These are phyloP conservation scores for Sycophaga agraensis DNA, from an alignment of 1,140 invertebrate species.

Conservation along the genomic window DNA sequence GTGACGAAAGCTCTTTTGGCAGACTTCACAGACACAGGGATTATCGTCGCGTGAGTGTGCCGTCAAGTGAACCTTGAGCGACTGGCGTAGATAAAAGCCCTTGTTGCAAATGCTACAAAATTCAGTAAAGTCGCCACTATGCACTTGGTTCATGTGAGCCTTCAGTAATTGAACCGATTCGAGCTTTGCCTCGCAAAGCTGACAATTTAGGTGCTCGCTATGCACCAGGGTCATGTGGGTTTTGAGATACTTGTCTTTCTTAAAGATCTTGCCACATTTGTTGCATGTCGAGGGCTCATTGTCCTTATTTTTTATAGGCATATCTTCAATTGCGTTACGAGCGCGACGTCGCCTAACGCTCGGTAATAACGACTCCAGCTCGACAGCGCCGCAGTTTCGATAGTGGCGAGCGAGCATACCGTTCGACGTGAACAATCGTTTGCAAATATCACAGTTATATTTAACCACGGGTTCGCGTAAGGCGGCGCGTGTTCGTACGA, in stretches of 20 bases:
- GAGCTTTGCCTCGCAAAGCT: constrained; percentile 37
- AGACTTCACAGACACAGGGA: constrained; percentile 52
- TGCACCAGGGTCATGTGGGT: constrained; percentile 39
- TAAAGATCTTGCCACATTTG: constrained; percentile 41
- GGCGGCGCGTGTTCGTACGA: constrained; percentile 32
- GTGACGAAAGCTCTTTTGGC: constrained; percentile 55
- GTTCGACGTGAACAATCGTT: constrained; percentile 61
- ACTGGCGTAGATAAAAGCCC: constrained; percentile 68
- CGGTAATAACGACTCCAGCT: not conserved
- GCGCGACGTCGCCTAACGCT: not conserved
- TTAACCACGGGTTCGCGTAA: constrained; percentile 31
- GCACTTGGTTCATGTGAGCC: constrained; percentile 43
- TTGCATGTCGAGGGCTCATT: constrained; percentile 72
- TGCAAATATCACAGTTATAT: constrained; percentile 60
- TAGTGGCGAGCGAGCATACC: constrained; percentile 63
- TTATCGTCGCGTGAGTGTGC: constrained; percentile 39
- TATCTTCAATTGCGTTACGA: not conserved
- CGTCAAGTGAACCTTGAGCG: constrained; percentile 41
- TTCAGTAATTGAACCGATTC: constrained; percentile 39
- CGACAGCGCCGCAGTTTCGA: not conserved
- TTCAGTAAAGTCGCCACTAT: constrained; percentile 44
- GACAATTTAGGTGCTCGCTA: constrained; percentile 37
- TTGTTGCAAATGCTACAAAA: constrained; percentile 72
- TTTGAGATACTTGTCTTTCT: constrained; percentile 42
- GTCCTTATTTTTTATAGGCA: constrained; percentile 37